Evolutionary conservation across 2,888 invertebrate genomes (phyloP), one percentile per base, ranked within the genome.

Genomic region (Drosophila acutilabella): DNA sequence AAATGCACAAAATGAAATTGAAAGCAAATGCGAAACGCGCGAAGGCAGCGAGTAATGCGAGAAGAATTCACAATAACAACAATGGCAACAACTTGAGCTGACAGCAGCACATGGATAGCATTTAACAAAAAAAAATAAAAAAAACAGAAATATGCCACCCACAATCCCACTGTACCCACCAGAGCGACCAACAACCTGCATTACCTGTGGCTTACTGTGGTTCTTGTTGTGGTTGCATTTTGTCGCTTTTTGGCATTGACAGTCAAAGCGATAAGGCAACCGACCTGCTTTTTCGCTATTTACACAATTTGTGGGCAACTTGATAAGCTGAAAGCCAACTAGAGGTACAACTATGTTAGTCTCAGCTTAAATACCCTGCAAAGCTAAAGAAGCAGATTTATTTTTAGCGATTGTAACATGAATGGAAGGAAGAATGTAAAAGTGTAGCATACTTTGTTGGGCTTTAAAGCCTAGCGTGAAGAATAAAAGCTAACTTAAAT

Each of bases 1-100:
- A 83, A 85, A 88, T 88, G 83, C 85, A 88, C 85, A 88, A 87
- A 83, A 81, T 88, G 85, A 83, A 85, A 71, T 85, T 76, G 82
- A 71, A 71, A 65, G 74, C 78, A 61, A 67, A 47, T 47, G 66
- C 59, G 70, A 54, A 69, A 64, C 45, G 65, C 38, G 18, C 38
- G 18, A 47, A 62, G 62, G 36, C 18, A 14, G 57, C 14, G 44
- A 41, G n/a, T 13, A 11, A 2, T 3, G 11, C 26, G 16, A 4
- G 10, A 6, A 2, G 20, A 42, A 36, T 26, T 41, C 14, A 59
- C 47, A 56, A 74, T 62, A 64, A 79, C 80, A 44, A 33, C 51
- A 64, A 45, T 74, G 68, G 57, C 62, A 65, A 70, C 67, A 70
- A 75, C 82, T 74, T 84, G 70, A 76, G 79, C 75, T 75, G 87